A percentile compares a stretch with the other conserved stretches of the same genome.
Conservation (phyloP, 2,113 vertebrate species). For the Laticauda laticaudata region DNA sequence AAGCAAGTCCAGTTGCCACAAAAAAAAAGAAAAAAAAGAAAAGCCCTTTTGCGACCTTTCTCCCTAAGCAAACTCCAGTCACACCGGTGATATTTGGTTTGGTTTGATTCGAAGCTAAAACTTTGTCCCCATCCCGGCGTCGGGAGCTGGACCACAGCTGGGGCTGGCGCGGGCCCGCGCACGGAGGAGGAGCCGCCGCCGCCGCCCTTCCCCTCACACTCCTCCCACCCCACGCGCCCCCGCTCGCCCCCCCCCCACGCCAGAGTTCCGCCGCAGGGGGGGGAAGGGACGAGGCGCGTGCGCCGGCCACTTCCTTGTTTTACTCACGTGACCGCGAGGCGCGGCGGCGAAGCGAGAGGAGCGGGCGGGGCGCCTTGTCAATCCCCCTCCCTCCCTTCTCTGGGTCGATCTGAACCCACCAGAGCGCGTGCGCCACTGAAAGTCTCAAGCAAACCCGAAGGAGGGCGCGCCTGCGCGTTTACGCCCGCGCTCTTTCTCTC, state of each 20-base stretch:
- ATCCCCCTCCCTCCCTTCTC: background rate
- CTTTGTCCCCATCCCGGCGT: background rate
- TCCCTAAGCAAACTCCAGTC: too few relatives aligned
- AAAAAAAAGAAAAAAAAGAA: too few relatives aligned
- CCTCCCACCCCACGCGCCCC: fast-evolving
- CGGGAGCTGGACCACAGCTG: background rate
- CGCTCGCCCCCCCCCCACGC: background rate
- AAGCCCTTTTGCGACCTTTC: too few relatives aligned
- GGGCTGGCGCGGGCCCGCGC: background rate
- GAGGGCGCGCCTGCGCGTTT: background rate
- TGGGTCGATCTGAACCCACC: background rate
- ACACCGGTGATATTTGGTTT: too few relatives aligned
- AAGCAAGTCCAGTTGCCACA: too few relatives aligned
- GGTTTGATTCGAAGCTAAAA: too few relatives aligned
- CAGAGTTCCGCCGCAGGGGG: background rate
- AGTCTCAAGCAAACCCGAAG: background rate
- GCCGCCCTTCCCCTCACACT: too few relatives aligned
- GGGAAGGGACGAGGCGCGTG: background rate
- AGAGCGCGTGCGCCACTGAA: background rate
- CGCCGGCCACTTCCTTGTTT: background rate
- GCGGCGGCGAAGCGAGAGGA: fast-evolving
- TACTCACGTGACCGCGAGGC: background rate
- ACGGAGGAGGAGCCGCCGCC: background rate
- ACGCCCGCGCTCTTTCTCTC: background rate
- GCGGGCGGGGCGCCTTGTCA: background rate